Conservation (phyloP, 1,140 invertebrate genomes). For the Drosophila subobscura region DNA sequence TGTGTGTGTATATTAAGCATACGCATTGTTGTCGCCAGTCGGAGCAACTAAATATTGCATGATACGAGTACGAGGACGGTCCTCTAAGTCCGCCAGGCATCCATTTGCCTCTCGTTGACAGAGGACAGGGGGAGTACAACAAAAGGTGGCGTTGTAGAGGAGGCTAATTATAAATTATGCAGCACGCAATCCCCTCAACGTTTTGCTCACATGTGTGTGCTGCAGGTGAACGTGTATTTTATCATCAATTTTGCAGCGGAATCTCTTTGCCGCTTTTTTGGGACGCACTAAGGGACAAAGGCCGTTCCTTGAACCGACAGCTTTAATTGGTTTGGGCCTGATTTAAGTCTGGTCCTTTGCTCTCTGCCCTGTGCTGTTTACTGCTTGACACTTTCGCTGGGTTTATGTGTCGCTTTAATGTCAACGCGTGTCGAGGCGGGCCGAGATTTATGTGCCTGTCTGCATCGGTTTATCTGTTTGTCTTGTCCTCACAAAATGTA, state of each 20-base stretch:
- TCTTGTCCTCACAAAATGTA: slow-evolving; percentile 11
- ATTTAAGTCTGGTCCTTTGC: slow-evolving; percentile 16
- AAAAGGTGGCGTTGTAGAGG: slow-evolving; percentile 13
- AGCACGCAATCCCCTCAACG: background rate
- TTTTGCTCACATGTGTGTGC: slow-evolving; percentile 1
- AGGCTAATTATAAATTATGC: slow-evolving; percentile 70
- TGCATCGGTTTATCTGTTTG: slow-evolving; percentile 33
- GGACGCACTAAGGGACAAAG: slow-evolving; percentile 29
- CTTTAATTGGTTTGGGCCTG: slow-evolving; percentile 41
- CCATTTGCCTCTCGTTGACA: slow-evolving; percentile 34
- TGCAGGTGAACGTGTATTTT: slow-evolving; percentile 55
- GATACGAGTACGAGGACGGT: slow-evolving; percentile 2
- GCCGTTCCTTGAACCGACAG: slow-evolving; percentile 13
- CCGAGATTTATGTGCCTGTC: slow-evolving; percentile 48
- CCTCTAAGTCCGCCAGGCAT: slow-evolving; percentile 11
- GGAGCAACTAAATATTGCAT: slow-evolving; percentile 20
- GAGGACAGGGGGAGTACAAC: slow-evolving; percentile 7
- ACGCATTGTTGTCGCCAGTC: slow-evolving; percentile 21
- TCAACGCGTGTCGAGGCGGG: slow-evolving; percentile 49
- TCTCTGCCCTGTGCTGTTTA: slow-evolving; percentile 20
- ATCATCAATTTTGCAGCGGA: slow-evolving; percentile 54
- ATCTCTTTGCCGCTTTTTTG: slow-evolving; percentile 28
- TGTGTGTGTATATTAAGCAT: slow-evolving; percentile 17
- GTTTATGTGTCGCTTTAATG: slow-evolving; percentile 63
- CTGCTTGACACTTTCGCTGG: slow-evolving; percentile 25